Evolutionary conservation across 1,140 invertebrate genomes (phyloP), one percentile per base, ranked within the genome.

Genomic region (Pseudomyrmex dendroicus): DNA sequence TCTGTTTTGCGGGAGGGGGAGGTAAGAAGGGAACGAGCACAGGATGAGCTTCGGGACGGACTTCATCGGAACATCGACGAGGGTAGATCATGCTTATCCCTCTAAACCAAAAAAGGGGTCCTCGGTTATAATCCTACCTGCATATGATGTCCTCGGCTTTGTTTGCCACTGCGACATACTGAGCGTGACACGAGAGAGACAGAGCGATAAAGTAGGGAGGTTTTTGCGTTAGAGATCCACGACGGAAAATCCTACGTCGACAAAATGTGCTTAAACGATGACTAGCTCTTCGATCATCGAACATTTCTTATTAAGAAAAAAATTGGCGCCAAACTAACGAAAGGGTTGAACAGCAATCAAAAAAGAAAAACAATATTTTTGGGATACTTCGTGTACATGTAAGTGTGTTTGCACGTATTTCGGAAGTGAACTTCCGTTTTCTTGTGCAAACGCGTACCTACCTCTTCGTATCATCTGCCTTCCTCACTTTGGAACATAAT

Each of bases 121-220:
- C 86, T 67, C 84, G 84, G 66, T 85, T 91, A 90, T 94, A 94
- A 94, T 94, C 93, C 93, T 94, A 94, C 94, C 94, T 94, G 94
- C 93, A 92, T 91, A 92, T 91, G 93, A 94, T 94, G 93, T 93
- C 91, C 93, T 91, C 87, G 76, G 88, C 88, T 86, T 89, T 89
- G 88, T 89, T 89, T 88, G 86, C 77, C 86, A 64, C 78, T 83
- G 78, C 78, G 86, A 88, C 86, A 88, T 87, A 88, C 86, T 80
- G 76, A 80, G 76, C 72, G 73, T 3, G 70, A 7, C 17, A 61
- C 15, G 54, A 25, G 35, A 52, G 8, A n/a, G n/a, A 66, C 56
- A 77, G 22, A 56, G 59, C 20, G 25, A 62, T 7, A 7, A 5
- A 1, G 46, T n/a, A 9, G 61, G n/a, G 61, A 2, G 3, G 15